Evolutionary conservation across 2,113 vertebrate species (phyloP).

Genomic region (Conger conger): DNA sequence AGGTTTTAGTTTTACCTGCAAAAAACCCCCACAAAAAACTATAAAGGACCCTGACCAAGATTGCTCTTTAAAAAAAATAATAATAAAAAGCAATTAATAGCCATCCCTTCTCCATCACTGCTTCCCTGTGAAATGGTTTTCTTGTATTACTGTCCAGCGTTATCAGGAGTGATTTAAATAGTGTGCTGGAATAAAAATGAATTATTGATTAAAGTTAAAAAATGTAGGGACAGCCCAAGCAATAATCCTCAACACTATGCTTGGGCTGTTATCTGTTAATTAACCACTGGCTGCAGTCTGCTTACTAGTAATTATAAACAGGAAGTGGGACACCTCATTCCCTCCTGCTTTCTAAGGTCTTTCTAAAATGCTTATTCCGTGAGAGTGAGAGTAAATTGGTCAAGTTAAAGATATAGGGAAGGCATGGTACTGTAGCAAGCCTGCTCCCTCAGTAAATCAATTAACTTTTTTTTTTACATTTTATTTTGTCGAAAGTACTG

Average conservation of each 20-base stretch:
- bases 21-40: neutral
- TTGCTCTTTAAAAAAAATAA: conserved; percentile 28
- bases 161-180: conserved; percentile 56
- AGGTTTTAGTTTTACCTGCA: neutral
- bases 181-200: conserved; percentile 60
- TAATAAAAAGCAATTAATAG: neutral
- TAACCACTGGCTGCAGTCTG: conserved; percentile 43
- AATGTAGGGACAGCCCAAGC: conserved; percentile 50
- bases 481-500: neutral
- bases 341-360: neutral
- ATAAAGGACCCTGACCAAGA: conserved; percentile 34
- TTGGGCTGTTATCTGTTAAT: conserved; percentile 58
- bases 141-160: conserved; percentile 38
- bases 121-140: neutral
- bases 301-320: conserved; percentile 31
- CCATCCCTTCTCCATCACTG: neutral
- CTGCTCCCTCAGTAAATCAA: neutral
- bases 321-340: neutral
- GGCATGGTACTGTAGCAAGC: neutral
- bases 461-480: neutral
- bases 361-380: neutral
- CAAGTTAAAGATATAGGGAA: neutral
- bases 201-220: conserved; percentile 63
- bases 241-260: conserved; percentile 48
- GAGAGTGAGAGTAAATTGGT: neutral